These are phyloP conservation scores for Leiothrix lutea DNA, from an alignment of 2,113 vertebrate genomes.

Conservation along the genomic window DNA sequence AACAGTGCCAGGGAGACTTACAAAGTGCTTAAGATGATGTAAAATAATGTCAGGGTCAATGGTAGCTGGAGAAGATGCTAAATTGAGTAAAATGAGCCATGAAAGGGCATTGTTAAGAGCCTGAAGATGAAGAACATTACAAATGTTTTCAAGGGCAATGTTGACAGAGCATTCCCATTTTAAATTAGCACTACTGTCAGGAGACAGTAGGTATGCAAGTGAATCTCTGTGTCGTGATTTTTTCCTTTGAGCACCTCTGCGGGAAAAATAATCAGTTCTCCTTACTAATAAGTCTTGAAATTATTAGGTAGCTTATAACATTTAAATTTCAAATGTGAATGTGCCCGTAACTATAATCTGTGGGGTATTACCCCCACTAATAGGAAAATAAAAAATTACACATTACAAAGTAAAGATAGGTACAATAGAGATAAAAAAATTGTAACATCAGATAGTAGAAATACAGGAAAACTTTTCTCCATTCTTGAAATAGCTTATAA, in stretches of 20 bases:
- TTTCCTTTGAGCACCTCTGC: not conserved
- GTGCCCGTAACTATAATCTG: not conserved
- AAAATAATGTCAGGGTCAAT: slow-evolving; percentile 34
- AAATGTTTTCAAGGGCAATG: slow-evolving; percentile 8
- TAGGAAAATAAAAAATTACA: not conserved
- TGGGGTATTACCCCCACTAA: not conserved
- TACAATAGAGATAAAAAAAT: not conserved
- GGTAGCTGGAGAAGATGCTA: not conserved
- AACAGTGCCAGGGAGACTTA: not conserved
- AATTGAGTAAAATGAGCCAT: slow-evolving; percentile 59
- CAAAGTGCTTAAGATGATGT: not conserved
- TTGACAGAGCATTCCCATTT: not conserved
- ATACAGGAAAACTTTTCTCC: not conserved
- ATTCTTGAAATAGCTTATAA: not conserved
- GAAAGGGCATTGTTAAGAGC: slow-evolving; percentile 42
- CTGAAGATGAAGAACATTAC: slow-evolving; percentile 8
- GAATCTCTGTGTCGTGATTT: not conserved
- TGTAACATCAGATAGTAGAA: not conserved
- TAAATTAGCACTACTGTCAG: not conserved
- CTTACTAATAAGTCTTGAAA: not conserved
- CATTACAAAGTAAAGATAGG: not conserved
- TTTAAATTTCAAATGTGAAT: not conserved
- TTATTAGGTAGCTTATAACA: not conserved
- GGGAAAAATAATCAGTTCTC: not conserved
- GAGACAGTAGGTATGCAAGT: not conserved